A percentile compares a stretch with the other conserved stretches of the same genome.
Conservation (phyloP, 30 jellyfish, hydroid and myxozoan genomes). For the Phacellophora camtschatica region DNA sequence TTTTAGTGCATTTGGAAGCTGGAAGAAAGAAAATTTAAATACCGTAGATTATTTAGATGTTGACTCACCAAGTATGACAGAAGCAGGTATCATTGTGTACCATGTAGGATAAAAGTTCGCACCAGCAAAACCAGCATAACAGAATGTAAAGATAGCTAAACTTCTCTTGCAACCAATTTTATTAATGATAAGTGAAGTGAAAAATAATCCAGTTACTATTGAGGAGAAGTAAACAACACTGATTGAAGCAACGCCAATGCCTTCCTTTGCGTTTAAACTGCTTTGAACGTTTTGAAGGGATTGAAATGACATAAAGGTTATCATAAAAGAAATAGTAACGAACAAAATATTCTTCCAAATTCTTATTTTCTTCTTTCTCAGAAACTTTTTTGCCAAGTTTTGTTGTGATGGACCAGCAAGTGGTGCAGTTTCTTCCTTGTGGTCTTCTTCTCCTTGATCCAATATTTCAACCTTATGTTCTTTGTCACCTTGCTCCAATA, state of each 20-base stretch:
- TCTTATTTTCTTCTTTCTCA: constrained; percentile 3
- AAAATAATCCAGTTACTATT: not conserved
- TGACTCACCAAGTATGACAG: constrained; percentile 43
- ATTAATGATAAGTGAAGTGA: constrained; percentile 20
- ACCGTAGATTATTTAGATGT: too few species aligned
- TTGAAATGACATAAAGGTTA: constrained; percentile 52
- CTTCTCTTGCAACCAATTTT: constrained; percentile 34
- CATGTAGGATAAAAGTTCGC: constrained; percentile 49
- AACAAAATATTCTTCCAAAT: constrained; percentile 38
- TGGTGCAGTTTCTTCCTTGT: not conserved
- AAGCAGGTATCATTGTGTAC: constrained; percentile 46
- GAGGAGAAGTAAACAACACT: constrained; percentile 15
- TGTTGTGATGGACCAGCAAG: too few species aligned
- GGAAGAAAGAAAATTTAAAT: too few species aligned
- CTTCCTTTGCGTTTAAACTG: constrained; percentile 32
- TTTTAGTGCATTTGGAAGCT: too few species aligned
- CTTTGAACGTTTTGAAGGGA: constrained; percentile 40
- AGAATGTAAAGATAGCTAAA: not conserved
- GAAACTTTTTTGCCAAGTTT: not conserved
- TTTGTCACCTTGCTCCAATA: too few species aligned
- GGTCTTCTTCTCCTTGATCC: too few species aligned
- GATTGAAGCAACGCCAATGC: constrained; percentile 55
- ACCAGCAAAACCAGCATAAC: constrained; percentile 26
- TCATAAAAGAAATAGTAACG: constrained; percentile 19
- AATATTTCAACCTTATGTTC: too few species aligned